These are phyloP conservation scores for Chelonus formosanus DNA, from an alignment of 2,888 invertebrate genomes.

Conservation along the genomic window DNA sequence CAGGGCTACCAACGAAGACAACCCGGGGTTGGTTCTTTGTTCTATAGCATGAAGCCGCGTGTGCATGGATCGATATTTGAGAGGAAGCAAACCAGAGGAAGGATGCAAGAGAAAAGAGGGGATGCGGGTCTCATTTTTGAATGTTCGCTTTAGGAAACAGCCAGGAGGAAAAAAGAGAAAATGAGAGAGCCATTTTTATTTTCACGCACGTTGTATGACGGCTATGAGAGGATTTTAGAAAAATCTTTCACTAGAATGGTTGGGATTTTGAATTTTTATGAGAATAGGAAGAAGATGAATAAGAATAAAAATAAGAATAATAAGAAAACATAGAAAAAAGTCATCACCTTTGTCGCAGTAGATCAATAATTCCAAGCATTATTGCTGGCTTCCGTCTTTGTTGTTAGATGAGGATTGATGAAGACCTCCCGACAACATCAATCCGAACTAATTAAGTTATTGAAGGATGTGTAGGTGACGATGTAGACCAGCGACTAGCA, in stretches of 20 bases:
- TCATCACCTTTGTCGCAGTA: constrained; percentile 5
- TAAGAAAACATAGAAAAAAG: constrained; percentile 5
- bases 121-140: constrained; percentile 23
- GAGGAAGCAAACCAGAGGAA: constrained; percentile 24
- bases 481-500: background rate
- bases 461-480: constrained; percentile 24
- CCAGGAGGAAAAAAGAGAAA: constrained; percentile 7
- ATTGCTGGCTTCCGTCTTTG: constrained; percentile 46
- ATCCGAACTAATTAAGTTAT: constrained; percentile 46
- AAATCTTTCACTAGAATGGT: background rate
- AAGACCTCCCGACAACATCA: constrained; percentile 44
- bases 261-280: constrained; percentile 1
- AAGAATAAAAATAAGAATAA: background rate
- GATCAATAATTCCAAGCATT: constrained; percentile 34
- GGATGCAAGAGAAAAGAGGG: background rate
- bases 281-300: background rate
- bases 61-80: constrained; percentile 33
- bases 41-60: constrained; percentile 33
- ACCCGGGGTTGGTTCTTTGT: constrained; percentile 33
- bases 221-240: background rate
- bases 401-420: constrained; percentile 45
- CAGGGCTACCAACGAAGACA: constrained; percentile 37
- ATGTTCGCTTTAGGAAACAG: constrained; percentile 22
- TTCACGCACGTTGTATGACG: background rate
- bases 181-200: constrained; percentile 14